These are phyloP conservation scores for Scolopax bukidnonensis DNA, from an alignment of 2,797 vertebrate genomes.

Conservation along the genomic window DNA sequence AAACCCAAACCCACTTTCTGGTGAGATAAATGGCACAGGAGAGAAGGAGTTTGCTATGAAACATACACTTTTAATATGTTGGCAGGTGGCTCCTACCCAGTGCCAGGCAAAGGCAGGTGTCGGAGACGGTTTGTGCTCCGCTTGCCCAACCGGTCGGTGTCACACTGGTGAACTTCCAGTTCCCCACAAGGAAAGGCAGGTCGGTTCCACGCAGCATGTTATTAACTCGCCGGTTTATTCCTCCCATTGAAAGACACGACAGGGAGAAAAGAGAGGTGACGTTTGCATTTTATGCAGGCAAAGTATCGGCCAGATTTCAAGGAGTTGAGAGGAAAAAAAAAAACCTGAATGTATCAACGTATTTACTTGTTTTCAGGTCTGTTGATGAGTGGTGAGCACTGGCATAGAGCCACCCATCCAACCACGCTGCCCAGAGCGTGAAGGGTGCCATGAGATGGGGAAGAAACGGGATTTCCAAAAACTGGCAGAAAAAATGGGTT, in stretches of 20 bases:
- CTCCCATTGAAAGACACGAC: background rate
- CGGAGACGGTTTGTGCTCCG: background rate
- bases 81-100: background rate
- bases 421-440: fast-evolving
- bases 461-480: background rate
- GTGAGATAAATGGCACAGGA: fast-evolving
- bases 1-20: fast-evolving
- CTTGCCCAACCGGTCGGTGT: background rate
- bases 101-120: constrained; percentile 29
- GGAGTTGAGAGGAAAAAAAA: background rate
- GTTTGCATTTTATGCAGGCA: background rate
- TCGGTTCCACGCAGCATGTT: fast-evolving
- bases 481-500: background rate
- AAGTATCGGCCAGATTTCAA: background rate
- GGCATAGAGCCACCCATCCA: background rate
- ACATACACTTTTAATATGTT: background rate
- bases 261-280: background rate
- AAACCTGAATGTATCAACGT: fast-evolving
- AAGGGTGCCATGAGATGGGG: fast-evolving
- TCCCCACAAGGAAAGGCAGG: background rate
- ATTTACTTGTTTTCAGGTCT: background rate
- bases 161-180: background rate
- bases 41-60: background rate
- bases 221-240: background rate
- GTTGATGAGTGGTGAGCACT: too few species aligned